Conservation (phyloP, 2,888 invertebrate genomes). For the Drosophila sordidula region DNA sequence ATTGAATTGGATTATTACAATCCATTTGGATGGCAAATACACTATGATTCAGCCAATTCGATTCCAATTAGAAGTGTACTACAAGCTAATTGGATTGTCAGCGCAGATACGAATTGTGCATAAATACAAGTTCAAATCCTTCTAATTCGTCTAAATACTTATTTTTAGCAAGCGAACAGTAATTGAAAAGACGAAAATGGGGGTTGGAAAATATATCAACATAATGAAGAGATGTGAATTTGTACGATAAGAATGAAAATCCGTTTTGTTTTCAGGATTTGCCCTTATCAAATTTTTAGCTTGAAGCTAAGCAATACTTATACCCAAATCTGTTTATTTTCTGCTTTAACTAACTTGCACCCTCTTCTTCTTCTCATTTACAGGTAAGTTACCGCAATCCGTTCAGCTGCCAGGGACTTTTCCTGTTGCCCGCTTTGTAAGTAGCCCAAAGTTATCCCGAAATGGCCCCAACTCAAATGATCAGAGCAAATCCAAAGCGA, state of each 20-base stretch:
- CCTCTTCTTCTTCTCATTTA: conserved; percentile 1
- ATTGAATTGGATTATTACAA: conserved; percentile 50
- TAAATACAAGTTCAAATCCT: background rate
- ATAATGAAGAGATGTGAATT: too few species aligned
- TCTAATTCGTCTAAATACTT: background rate
- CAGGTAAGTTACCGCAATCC: conserved; percentile 64
- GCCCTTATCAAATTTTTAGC: background rate
- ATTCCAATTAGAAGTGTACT: conserved; percentile 20
- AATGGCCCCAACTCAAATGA: conserved; percentile 13
- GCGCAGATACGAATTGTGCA: background rate
- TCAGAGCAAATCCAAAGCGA: conserved; percentile 50
- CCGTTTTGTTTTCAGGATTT: too few species aligned
- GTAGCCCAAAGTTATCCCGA: conserved; percentile 53
- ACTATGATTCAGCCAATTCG: conserved; percentile 16
- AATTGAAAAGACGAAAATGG: background rate
- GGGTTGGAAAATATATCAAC: background rate
- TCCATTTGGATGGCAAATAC: conserved; percentile 26
- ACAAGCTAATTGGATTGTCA: background rate
- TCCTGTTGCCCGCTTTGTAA: conserved; percentile 44
- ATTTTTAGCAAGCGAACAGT: background rate
- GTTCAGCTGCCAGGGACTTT: conserved; percentile 11
- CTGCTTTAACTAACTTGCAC: background rate
- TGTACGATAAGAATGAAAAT: too few species aligned
- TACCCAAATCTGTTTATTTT: background rate
- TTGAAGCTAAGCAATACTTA: background rate